Conservation (phyloP, 2,797 vertebrate species). For the Aeoliscus strigatus region DNA sequence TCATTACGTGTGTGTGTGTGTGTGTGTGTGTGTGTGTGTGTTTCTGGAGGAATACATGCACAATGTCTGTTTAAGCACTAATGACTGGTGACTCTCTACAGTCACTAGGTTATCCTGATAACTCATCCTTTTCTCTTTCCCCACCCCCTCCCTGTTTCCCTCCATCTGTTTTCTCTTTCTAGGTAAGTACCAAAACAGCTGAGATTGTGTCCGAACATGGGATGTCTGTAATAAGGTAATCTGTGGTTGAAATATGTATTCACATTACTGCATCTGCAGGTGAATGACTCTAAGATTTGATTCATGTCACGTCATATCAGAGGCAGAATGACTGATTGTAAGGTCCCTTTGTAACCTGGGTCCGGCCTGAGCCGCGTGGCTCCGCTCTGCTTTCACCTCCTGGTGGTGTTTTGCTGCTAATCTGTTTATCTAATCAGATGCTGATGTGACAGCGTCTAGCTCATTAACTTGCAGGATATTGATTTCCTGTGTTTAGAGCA, state of each 20-base stretch:
- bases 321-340: background rate
- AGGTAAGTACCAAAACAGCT: conserved; percentile 63
- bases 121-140: conserved; percentile 21
- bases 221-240: no score
- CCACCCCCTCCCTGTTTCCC: background rate
- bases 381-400: conserved; percentile 35
- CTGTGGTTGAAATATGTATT: background rate
- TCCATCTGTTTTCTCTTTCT: conserved; percentile 37
- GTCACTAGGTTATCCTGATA: conserved; percentile 53
- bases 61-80: conserved; percentile 40
- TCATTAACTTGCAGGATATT: conserved; percentile 69
- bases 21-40: conserved; percentile 13
- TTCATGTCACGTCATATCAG: no score
- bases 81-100: conserved; percentile 41
- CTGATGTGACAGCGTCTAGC: conserved; percentile 57
- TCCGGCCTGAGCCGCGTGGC: conserved; percentile 23
- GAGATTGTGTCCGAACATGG: conserved; percentile 45
- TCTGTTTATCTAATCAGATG: conserved; percentile 70
- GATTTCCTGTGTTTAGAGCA: conserved; percentile 56
- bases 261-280: background rate
- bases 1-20: conserved; percentile 18
- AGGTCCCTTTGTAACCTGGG: conserved; percentile 25
- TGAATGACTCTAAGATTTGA: background rate
- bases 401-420: conserved; percentile 55
- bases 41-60: conserved; percentile 16